Evolutionary conservation across 2,797 vertebrate species (phyloP).

Genomic region (Pitangus sulphuratus): DNA sequence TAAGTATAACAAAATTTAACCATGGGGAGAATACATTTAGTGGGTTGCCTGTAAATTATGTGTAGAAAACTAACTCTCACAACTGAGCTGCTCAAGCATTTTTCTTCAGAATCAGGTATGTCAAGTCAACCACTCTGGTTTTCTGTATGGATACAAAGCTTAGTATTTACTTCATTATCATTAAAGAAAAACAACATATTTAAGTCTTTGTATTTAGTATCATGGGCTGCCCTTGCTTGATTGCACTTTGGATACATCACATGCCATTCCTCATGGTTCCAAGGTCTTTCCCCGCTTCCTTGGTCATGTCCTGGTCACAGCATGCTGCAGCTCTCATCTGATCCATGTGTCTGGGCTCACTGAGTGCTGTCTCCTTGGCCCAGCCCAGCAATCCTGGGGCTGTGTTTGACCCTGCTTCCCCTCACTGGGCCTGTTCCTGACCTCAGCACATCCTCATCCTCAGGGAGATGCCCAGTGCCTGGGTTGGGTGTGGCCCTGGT

Average conservation of each 20-base stretch:
- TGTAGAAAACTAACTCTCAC: background rate
- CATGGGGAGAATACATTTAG: background rate
- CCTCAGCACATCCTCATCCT: rapidly evolving
- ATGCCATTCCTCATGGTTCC: too few species aligned
- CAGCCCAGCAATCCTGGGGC: too few species aligned
- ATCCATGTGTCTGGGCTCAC: background rate
- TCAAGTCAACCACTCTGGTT: background rate
- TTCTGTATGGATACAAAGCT: background rate
- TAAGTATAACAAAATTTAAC: background rate
- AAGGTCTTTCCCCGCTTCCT: rapidly evolving
- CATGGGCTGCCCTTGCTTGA: background rate
- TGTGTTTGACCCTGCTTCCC: background rate
- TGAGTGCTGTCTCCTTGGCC: background rate
- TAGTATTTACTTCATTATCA: background rate
- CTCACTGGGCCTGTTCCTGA: background rate
- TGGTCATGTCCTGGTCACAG: too few species aligned
- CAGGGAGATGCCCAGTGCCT: rapidly evolving
- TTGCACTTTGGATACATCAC: background rate
- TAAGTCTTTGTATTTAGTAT: background rate
- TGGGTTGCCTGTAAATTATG: background rate
- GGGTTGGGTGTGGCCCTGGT: background rate
- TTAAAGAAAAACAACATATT: background rate
- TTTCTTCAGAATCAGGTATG: background rate
- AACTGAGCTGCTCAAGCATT: background rate
- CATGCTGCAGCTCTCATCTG: background rate